Evolutionary conservation across 2,888 invertebrate genomes (phyloP), one percentile per base, ranked within the genome.

Genomic region (Melolontha melolontha): DNA sequence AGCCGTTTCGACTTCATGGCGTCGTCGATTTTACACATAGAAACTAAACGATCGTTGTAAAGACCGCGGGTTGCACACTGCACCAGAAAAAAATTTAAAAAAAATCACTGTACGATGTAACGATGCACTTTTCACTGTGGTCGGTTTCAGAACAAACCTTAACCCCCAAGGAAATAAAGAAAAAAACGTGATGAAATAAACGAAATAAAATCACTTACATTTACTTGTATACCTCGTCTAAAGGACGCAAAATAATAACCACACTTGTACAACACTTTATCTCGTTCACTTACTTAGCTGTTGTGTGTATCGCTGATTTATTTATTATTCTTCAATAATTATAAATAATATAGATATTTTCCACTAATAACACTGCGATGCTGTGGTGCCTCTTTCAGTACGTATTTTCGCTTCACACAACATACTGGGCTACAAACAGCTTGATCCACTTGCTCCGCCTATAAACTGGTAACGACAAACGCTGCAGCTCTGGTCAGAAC

Each of bases 331-430:
- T 69, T 64, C 44, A 52, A 72, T 70, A 69, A 67, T 68, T 68
- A 57, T 44, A 57, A 67, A 70, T 68, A 70, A 34, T 70, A 70
- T 70, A 69, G 68, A 59, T 59, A 71, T 69, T 70, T 70, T 71
- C 68, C 74, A 72, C 70, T 75, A 71, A 71, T 73, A 73, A 79
- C 79, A 76, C 77, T 77, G 79, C 77, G 78, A 65, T 59, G 79
- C 80, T 76, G 79, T n/a, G n/a, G n/a, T n/a, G 79, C 76, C 78
- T 75, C 73, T 73, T 78, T 79, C 79, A 77, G 79, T 77, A 76
- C 78, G 76, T 78, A 77, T 79, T 80, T 80, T 81, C 80, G 79
- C 79, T 79, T 78, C 77, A 78, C 78, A 78, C 78, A 77, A 78
- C 78, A 78, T 79, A 79, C 80, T 79, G 77, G 71, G 76, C 76